These are phyloP conservation scores for Chironomus tepperi DNA, from an alignment of 1,140 invertebrate species.

Conservation along the genomic window DNA sequence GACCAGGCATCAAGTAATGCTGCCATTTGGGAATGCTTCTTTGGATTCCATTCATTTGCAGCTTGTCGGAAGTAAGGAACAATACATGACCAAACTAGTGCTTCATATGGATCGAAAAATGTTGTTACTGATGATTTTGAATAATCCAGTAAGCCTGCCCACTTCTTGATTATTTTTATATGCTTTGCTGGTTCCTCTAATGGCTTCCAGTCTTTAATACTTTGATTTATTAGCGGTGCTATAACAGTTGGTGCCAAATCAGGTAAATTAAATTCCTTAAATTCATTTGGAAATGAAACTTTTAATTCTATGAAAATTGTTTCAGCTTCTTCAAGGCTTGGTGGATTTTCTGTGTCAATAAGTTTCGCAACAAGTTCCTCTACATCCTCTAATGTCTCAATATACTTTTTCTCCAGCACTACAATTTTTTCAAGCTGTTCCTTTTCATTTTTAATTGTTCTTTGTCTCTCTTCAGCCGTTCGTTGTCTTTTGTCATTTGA, in stretches of 20 bases:
- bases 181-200: slow-evolving; percentile 53
- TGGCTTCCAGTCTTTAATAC: slow-evolving; percentile 65
- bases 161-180: slow-evolving; percentile 57
- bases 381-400: slow-evolving; percentile 63
- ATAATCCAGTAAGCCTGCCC: slow-evolving; percentile 54
- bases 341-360: slow-evolving; percentile 28
- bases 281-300: slow-evolving; percentile 42
- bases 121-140: slow-evolving; percentile 38
- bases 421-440: slow-evolving; percentile 60
- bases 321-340: slow-evolving; percentile 48
- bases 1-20: slow-evolving; percentile 74
- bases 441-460: slow-evolving; percentile 71
- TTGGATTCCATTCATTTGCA: slow-evolving; percentile 56
- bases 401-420: slow-evolving; percentile 61
- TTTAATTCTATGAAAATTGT: slow-evolving; percentile 69
- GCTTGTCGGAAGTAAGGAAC: slow-evolving; percentile 56
- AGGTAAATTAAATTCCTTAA: slow-evolving; percentile 53
- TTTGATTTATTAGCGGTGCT: slow-evolving; percentile 55
- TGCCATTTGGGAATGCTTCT: slow-evolving; percentile 64
- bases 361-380: slow-evolving; percentile 60
- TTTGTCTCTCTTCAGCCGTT: slow-evolving; percentile 65
- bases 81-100: slow-evolving; percentile 82
- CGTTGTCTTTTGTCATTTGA: slow-evolving; percentile 72
- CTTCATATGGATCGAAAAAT: slow-evolving; percentile 66
- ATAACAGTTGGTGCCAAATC: slow-evolving; percentile 57